Evolutionary conservation across 2,888 invertebrate species (phyloP), one percentile per base, ranked within the genome.

Genomic region (Perdita meconis): DNA sequence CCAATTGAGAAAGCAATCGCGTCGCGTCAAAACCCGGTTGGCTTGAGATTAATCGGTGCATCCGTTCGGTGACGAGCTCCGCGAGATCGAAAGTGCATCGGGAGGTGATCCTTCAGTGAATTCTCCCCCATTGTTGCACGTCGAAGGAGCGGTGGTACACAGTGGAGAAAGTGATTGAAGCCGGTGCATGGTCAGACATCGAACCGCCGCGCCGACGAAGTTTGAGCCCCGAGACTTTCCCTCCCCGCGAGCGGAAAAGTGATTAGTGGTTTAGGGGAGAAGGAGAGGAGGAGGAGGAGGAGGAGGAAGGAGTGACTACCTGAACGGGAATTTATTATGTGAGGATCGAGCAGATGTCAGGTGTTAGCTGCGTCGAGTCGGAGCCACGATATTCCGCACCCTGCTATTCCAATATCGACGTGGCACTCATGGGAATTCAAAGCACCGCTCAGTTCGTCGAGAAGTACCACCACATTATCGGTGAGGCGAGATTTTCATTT

Each of bases 371-470:
- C 75, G 72, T 83, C 63, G 86, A 86, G 63, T 60, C 83, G 77
- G 84, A 87, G 79, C 72, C 81, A 68, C 85, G 84, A 86, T 82
- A 81, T 79, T 80, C 82, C 77, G 83, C 81, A 74, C 82, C 81
- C 65, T 89, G 88, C 85, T 85, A 82, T 75, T 79, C 79, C 73
- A 85, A 84, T 69, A 70, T 86, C 77, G 88, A 89, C 72, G 83
- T 89, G 84, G 89, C 89, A 92, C 92, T 91, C 88, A 93, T 93
- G 93, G 93, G 93, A 90, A 91, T 93, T 89, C 92, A 93, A 92
- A 93, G 90, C 72, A 92, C 92, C 69, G 89, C 91, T 44, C 92
- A 93, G 85, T 92, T 92, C 84, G 87, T 92, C 84, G 92, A 92
- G 78, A 93, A 93, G 88, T 90, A 91, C 90, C 91, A 92, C 90